Evolutionary conservation across 2,113 vertebrate species (phyloP), one percentile per base, ranked within the genome.

Genomic region (Butorides virescens): DNA sequence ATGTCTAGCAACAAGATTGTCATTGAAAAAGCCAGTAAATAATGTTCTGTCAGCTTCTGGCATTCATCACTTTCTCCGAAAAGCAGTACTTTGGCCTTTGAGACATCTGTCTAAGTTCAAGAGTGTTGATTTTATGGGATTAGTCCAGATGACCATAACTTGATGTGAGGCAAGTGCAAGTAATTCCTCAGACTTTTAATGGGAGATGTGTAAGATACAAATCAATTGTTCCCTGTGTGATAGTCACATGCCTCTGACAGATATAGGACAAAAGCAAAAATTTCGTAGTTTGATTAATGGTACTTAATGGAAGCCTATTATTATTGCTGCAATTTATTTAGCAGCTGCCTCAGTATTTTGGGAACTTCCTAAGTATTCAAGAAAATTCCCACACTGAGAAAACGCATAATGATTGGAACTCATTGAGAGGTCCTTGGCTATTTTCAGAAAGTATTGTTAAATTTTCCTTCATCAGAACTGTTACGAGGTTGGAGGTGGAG

Each of bases 111-210:
- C 93, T 97, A 94, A 96, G 74, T 95, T 96, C 84, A 92, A 55
- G 78, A 76, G 90, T 94, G 95, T 90, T 97, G 96, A 97, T 90
- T 98, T 98, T 97, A 96, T 96, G 88, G 86, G 74, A 90, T 94
- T 97, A 90, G 52, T 78, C 94, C 91, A 88, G 84, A 88, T 39
- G 37, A 94, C 73, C 73, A 27, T 83, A 90, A 77, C 58, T 71
- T 90, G 78, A 92, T 96, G 89, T 72, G 95, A 95, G 50, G 47
- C 50, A 97, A 97, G 83, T 77, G 39, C 23, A 79, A 76, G 34
- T 71, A 88, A 75, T 63, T 97, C 75, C 71, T 84, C 27, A 39
- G 76, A 70, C 42, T 79, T 96, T 85, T 94, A 82, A 72, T 86
- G 22, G 59, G 81, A 92, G 18, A 79, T 9, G 32, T 12, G 39